Conservation (phyloP, 2,888 invertebrate species). For the Altica lythri region DNA sequence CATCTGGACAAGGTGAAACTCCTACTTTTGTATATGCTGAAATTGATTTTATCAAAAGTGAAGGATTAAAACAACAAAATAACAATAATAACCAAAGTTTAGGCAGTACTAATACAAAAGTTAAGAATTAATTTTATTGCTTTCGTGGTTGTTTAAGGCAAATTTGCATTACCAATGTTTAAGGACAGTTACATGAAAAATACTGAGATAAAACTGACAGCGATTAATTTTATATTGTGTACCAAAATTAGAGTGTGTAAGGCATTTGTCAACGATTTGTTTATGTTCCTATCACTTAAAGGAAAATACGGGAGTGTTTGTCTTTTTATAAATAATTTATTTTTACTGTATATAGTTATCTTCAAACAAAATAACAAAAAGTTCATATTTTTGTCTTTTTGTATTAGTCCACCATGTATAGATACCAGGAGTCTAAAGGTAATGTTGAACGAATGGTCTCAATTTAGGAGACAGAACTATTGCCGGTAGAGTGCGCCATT, state of each 20-base stretch:
- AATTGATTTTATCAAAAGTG: conserved; percentile 77
- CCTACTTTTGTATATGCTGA: conserved; percentile 72
- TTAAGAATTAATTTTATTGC: conserved; percentile 44
- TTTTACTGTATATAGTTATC: neutral
- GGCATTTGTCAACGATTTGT: neutral
- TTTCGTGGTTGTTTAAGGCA: neutral
- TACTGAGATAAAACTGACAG: neutral
- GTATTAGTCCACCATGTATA: too few species aligned
- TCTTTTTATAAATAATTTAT: neutral
- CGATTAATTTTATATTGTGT: too few species aligned
- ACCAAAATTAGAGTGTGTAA: too few species aligned
- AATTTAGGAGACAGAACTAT: too few species aligned
- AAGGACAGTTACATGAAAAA: neutral
- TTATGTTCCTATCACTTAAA: neutral
- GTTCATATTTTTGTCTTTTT: too few species aligned
- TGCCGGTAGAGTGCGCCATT: too few species aligned
- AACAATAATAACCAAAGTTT: conserved; percentile 28
- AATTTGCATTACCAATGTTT: conserved; percentile 7
- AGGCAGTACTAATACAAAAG: conserved; percentile 44
- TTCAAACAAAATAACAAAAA: neutral
- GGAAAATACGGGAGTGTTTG: conserved; percentile 1
- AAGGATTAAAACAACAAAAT: conserved; percentile 52
- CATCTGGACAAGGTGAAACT: conserved; percentile 30
- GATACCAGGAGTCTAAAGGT: too few species aligned
- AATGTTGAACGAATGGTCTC: too few species aligned